Conservation (phyloP, 2,888 invertebrate species). For the Pteria penguin region DNA sequence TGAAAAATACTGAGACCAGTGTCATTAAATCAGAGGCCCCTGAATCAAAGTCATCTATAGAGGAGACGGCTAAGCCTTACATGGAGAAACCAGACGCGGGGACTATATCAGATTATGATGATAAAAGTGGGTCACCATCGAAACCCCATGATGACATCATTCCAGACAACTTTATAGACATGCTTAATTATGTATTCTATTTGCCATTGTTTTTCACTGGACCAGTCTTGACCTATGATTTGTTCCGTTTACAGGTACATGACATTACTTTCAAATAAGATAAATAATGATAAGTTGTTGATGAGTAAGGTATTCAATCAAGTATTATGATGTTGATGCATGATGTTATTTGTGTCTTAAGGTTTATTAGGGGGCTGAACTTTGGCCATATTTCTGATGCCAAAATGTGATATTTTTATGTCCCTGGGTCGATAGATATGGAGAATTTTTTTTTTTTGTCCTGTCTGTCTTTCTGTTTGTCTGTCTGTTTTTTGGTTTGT, state of each 20-base stretch:
- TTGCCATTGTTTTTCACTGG: slow-evolving; percentile 91
- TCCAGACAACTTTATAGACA: slow-evolving; percentile 76
- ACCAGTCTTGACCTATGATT: slow-evolving; percentile 89
- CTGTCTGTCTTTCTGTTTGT: too few relatives aligned
- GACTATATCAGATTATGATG: background rate
- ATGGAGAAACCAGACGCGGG: background rate
- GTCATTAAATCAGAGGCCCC: background rate
- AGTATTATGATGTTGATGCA: too few relatives aligned
- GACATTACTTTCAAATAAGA: too few relatives aligned
- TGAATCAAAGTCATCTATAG: background rate
- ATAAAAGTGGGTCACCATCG: background rate
- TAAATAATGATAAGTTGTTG: too few relatives aligned
- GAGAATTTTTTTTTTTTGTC: too few relatives aligned
- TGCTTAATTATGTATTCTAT: slow-evolving; percentile 89
- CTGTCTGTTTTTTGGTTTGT: too few relatives aligned
- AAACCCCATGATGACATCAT: background rate
- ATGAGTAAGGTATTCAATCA: too few relatives aligned
- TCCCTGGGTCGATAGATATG: too few relatives aligned
- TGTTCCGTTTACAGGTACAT: slow-evolving; percentile 83
- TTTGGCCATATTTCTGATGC: too few relatives aligned
- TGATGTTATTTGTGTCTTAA: too few relatives aligned
- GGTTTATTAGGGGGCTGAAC: too few relatives aligned
- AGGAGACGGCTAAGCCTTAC: background rate
- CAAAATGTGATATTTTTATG: too few relatives aligned
- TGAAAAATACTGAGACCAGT: background rate